A percentile compares a stretch with the other conserved stretches of the same genome.
Evolutionary conservation across 2,113 vertebrate genomes (phyloP).

Genomic region (Oceanites oceanicus): DNA sequence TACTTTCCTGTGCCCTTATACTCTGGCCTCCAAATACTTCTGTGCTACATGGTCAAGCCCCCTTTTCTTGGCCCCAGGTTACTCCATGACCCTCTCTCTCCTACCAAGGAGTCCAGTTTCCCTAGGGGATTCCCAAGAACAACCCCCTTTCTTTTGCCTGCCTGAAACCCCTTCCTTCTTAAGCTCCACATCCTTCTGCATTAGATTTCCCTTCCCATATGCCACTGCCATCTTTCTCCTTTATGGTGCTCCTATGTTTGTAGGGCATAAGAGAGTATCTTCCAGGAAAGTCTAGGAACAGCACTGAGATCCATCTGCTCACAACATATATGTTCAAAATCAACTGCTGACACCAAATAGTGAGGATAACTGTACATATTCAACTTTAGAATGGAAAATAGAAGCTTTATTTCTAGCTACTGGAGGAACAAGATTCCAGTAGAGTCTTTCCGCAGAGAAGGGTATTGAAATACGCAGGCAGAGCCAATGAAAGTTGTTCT

Average conservation of each 20-base stretch:
- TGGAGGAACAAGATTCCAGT: background rate
- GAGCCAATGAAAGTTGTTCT: background rate
- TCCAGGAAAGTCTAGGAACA: background rate
- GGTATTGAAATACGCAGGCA: background rate
- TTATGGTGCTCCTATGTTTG: background rate
- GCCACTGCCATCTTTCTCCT: background rate
- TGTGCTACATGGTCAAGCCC: accelerated
- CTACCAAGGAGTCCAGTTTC: background rate
- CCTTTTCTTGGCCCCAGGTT: background rate
- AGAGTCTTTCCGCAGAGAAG: background rate
- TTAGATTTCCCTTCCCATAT: background rate
- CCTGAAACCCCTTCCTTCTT: background rate
- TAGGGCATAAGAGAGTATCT: background rate
- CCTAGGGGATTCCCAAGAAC: background rate
- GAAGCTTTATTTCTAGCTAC: background rate
- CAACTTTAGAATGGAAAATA: background rate
- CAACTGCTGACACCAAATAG: background rate
- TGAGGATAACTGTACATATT: background rate
- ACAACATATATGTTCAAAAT: background rate
- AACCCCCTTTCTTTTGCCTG: background rate
- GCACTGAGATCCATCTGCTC: background rate
- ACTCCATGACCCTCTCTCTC: background rate
- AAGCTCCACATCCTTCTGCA: background rate
- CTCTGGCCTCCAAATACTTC: background rate
- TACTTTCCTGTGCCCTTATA: background rate